Evolutionary conservation across 1,140 invertebrate species (phyloP), one percentile per base, ranked within the genome.

Genomic region (Ceratoteleas bidentatus): DNA sequence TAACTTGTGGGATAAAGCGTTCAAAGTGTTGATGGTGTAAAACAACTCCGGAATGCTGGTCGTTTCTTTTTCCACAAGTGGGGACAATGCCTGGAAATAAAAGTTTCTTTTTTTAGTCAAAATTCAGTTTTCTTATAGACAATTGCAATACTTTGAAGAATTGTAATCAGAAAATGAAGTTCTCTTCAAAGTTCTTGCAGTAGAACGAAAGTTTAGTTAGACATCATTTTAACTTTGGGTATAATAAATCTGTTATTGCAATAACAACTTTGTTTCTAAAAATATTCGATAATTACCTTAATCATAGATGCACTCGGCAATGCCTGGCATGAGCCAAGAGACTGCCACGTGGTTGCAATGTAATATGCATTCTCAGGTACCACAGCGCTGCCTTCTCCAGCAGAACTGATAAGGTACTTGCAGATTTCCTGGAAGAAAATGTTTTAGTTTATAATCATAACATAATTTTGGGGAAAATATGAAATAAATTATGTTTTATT

Each of bases 381-480:
- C n/a, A n/a, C n/a, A n/a, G n/a, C n/a, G 6, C 81, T 85, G 38
- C 87, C 90, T 53, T 92, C 84, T 6, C 87, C 85, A 45, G 65
- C 62, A 33, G 86, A 86, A 78, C 89, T 90, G 38, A 92, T 75
- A 5, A 92, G 73, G 60, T 88, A 91, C 47, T 93, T 92, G 85
- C 94, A 94, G 11, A 92, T 89, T 72, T 92, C 91, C 93, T 94
- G 83, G 16, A 89, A 87, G 74, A 72, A 52, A 64, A 53, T 33
- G 40, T 36, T 45, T 34, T 57, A 61, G 47, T 16, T n/a, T n/a
- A n/a, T n/a, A n/a, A n/a, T n/a, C n/a, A n/a, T n/a, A n/a, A n/a
- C n/a, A n/a, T n/a, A n/a, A n/a, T n/a, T n/a, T n/a, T n/a, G n/a
- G n/a, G n/a, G n/a, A n/a, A n/a, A n/a, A n/a, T n/a, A n/a, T n/a